These are phyloP conservation scores for Otis tarda DNA, from an alignment of 2,113 vertebrate species.

Conservation along the genomic window DNA sequence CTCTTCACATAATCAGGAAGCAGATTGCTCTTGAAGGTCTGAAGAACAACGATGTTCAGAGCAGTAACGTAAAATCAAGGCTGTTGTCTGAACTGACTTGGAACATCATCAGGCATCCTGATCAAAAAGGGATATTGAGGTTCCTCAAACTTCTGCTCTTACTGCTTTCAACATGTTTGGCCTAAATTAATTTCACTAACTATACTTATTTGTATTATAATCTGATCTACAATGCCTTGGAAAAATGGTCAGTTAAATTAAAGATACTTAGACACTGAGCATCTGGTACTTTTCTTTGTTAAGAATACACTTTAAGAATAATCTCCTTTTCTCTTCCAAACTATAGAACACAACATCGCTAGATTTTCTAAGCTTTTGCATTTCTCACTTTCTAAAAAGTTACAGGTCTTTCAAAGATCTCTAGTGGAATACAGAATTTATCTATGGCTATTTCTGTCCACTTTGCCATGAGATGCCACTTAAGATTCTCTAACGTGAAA, in stretches of 20 bases:
- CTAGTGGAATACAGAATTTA: neutral
- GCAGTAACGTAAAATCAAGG: neutral
- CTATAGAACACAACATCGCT: neutral
- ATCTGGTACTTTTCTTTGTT: neutral
- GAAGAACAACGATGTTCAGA: neutral
- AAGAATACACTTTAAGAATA: neutral
- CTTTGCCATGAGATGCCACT: neutral
- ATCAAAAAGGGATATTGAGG: neutral
- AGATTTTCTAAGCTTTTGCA: neutral
- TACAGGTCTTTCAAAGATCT: neutral
- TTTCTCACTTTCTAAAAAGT: neutral
- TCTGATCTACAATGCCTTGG: neutral
- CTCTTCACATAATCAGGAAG: neutral
- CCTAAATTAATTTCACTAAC: neutral
- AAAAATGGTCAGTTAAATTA: neutral
- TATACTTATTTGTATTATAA: neutral
- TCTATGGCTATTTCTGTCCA: neutral
- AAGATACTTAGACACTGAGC: neutral
- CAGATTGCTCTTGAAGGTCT: neutral
- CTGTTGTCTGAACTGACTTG: neutral
- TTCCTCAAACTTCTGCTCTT: neutral
- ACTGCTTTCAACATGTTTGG: neutral
- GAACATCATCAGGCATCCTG: neutral
- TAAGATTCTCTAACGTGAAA: neutral
- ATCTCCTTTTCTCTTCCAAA: neutral